Evolutionary conservation across 2,113 vertebrate genomes (phyloP), one percentile per base, ranked within the genome.

Genomic region (Corythoichthys intestinalis): DNA sequence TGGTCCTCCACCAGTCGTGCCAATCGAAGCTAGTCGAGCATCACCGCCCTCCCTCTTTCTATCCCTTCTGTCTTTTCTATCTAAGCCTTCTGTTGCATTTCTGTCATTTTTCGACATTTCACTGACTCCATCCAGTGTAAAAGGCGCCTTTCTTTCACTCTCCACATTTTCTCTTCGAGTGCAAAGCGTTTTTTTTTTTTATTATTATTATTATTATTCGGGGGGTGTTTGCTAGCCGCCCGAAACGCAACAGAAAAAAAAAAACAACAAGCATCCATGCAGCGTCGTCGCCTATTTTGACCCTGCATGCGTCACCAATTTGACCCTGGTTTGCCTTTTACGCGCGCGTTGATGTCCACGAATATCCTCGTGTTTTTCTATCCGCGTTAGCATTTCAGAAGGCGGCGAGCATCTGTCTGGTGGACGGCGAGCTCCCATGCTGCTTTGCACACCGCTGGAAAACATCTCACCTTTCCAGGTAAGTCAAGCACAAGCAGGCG

Each of bases 1-100:
- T 86, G 85, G 86, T 89, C 83, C 85, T 60, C 78, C 75, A 74
- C 73, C 76, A 47, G 75, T 83, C 73, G 75, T 73, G 75, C 81
- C 70, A 82, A 66, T 60, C 78, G 7, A 80, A 76, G 86, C 75
- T 81, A 80, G 52, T 68, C 66, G 82, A 88, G 83, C 85, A 88
- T 88, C 86, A 86, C 78, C 75, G 68, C 79, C 76, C 54, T 52
- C 79, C 81, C 72, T 73, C 76, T 85, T 65, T 75, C 70, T 80
- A 13, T 65, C 74, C 70, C 69, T 48, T 79, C 73, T 69, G 44
- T 78, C 64, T 81, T 79, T 79, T 79, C 54, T 76, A 7, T 71
- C 65, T 5, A 44, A 44, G 41, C 41, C 53, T 47, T 66, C 65
- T 69, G 5, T 75, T 69, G 3, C 62, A 62, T 56, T 71, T 11